Evolutionary conservation across 2,888 invertebrate genomes (phyloP), one percentile per base, ranked within the genome.

Genomic region (Drosophila tanythrix): DNA sequence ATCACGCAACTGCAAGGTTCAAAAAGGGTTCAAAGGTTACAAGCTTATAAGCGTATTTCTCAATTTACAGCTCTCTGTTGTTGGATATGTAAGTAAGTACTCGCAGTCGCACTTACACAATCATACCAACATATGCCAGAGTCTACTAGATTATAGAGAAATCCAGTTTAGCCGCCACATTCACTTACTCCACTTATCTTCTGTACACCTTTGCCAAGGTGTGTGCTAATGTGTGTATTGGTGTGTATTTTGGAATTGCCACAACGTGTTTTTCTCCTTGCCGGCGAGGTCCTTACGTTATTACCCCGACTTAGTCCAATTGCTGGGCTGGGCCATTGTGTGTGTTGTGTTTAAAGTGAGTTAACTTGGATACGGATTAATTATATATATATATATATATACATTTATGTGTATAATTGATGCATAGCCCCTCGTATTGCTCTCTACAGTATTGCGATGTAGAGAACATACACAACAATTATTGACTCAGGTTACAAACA

Each of bases 271-370:
- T 4, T 29, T 29, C 29, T 15, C 35, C 11, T 3, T 11, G 27
- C n/a, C 10, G 18, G 1, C 36, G 27, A 27, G n/a, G 3, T 53
- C 35, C 21, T 25, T 33, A 11, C 27, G 15, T 35, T 46, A 18
- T 29, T 38, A 10, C 29, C 35, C 35, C 40, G 48, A 56, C 25
- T 13, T 27, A 27, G 27, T 15, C 15, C 18, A 3, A 18, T 31
- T 43, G 27, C 31, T 50, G 36, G 36, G 64, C n/a, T 52, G 46
- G 63, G 31, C 35, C 52, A 60, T 63, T 74, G 60, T 78, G 67
- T 73, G 67, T 31, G 52, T 53, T 64, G 78, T 62, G 65, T 52
- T 56, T 63, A 48, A 74, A 59, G 33, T 51, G 55, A 40, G 56
- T 52, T 59, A 25, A 53, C 11, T 53, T 31, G 25, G 36, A 53